These are phyloP conservation scores for Emydocephalus ijimae DNA, from an alignment of 2,113 vertebrate genomes.

Conservation along the genomic window DNA sequence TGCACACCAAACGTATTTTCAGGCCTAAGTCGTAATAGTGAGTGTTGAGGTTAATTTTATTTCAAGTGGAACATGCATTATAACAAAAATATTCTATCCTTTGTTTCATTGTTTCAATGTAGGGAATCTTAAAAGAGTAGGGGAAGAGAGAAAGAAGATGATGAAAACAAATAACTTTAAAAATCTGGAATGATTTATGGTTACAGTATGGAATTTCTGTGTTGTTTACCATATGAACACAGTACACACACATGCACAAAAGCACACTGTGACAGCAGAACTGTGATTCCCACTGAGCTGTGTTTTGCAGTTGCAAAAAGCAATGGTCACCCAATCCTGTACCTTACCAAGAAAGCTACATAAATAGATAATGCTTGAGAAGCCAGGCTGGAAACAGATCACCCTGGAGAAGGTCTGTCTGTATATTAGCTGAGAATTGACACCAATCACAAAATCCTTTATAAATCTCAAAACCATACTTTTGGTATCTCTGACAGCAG, in stretches of 20 bases:
- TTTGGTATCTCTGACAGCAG: not conserved
- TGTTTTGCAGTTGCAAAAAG: slow-evolving; percentile 10
- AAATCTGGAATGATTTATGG: slow-evolving; percentile 14
- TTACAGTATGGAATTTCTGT: slow-evolving; percentile 7
- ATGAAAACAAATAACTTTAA: slow-evolving; percentile 1
- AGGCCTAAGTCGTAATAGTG: slow-evolving; percentile 28
- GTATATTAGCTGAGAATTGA: not conserved
- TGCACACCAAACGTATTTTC: slow-evolving; percentile 40
- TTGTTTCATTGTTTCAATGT: not conserved
- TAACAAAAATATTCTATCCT: slow-evolving; percentile 18
- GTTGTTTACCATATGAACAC: slow-evolving; percentile 5
- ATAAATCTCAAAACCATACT: not conserved
- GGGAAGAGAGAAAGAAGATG: not conserved
- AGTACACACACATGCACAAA: not conserved
- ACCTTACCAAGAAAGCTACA: not conserved
- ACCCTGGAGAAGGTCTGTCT: not conserved
- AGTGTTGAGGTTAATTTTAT: slow-evolving; percentile 36
- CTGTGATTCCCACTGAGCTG: not conserved
- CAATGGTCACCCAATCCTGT: not conserved
- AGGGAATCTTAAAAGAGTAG: not conserved
- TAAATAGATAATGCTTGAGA: not conserved
- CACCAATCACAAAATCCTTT: not conserved
- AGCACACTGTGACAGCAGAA: not conserved
- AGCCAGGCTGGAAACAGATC: not conserved
- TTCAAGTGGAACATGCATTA: slow-evolving; percentile 10